These are phyloP conservation scores for Hydractinia symbiolongicarpus DNA, from an alignment of 30 jellyfish, hydroid and myxozoan species.

Conservation along the genomic window DNA sequence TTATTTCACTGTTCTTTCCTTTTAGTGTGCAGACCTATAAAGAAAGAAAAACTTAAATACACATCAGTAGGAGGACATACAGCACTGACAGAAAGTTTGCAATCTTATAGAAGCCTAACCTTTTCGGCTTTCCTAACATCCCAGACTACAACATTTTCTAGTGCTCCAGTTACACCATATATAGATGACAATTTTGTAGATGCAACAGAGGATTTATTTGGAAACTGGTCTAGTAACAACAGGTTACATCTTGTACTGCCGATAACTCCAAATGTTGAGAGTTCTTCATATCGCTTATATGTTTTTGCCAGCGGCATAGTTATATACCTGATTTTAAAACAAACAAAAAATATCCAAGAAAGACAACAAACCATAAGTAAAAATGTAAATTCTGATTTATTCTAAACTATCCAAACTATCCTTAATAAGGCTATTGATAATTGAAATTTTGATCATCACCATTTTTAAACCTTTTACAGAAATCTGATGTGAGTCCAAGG, in stretches of 20 bases:
- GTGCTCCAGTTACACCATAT: conserved; percentile 79
- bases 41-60: not conserved
- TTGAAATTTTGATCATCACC: too few species aligned
- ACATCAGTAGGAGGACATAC: not conserved
- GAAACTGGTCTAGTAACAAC: conserved; percentile 22
- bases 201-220: conserved; percentile 1
- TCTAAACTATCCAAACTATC: too few species aligned
- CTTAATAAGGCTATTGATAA: too few species aligned
- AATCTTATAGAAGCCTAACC: conserved; percentile 30
- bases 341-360: too few species aligned
- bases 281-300: conserved; percentile 68
- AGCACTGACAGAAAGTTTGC: conserved; percentile 2
- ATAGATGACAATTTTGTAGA: not conserved
- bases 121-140: conserved; percentile 83
- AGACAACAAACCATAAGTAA: too few species aligned
- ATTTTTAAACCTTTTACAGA: too few species aligned
- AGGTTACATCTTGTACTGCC: conserved; percentile 78
- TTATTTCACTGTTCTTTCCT: conserved; percentile 78
- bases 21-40: conserved; percentile 53
- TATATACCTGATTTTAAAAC: too few species aligned
- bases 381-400: too few species aligned
- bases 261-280: conserved; percentile 82
- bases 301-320: conserved; percentile 54
- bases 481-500: too few species aligned
- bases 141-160: conserved; percentile 86